phyloP scores from a whole-genome alignment of 1,140 invertebrate genomes.

The Drosophila equinoxialis region DNA sequence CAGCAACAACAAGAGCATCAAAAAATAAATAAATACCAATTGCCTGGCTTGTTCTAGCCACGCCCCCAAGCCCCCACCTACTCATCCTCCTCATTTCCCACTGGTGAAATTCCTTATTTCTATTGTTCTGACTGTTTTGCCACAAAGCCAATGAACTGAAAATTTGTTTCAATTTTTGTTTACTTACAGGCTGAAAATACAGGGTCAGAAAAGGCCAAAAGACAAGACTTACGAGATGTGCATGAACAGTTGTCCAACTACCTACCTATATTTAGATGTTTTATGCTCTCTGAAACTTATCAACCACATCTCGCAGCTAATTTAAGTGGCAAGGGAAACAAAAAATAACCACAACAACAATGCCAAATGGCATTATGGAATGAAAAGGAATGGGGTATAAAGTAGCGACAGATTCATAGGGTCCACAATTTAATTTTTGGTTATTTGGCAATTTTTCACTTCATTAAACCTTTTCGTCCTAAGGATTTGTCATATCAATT shows the following conservation, averaged over 20 bases:
- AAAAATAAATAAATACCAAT: slow-evolving; percentile 77
- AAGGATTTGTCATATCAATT: slow-evolving; percentile 75
- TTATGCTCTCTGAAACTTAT: not conserved
- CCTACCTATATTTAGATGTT: too few species aligned
- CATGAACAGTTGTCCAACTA: not conserved
- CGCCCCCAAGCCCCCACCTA: slow-evolving; percentile 10
- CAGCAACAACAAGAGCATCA: slow-evolving; percentile 43
- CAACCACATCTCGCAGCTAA: not conserved
- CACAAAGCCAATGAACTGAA: slow-evolving; percentile 77
- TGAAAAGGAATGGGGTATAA: not conserved
- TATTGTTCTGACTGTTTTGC: slow-evolving; percentile 57
- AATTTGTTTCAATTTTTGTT: slow-evolving; percentile 75
- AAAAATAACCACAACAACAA: slow-evolving; percentile 27
- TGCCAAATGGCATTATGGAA: slow-evolving; percentile 1
- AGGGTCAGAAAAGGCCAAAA: slow-evolving; percentile 25
- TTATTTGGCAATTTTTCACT: slow-evolving; percentile 80
- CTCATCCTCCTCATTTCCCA: too few species aligned
- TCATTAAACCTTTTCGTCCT: slow-evolving; percentile 68
- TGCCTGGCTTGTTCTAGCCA: slow-evolving; percentile 41
- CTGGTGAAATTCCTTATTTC: not conserved
- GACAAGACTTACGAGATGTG: slow-evolving; percentile 1
- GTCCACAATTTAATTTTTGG: slow-evolving; percentile 73
- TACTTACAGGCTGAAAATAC: slow-evolving; percentile 39
- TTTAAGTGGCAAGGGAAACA: slow-evolving; percentile 5
- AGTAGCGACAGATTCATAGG: not conserved